Evolutionary conservation across 2,113 vertebrate species (phyloP).

Genomic region (Corythoichthys haematopterus): DNA sequence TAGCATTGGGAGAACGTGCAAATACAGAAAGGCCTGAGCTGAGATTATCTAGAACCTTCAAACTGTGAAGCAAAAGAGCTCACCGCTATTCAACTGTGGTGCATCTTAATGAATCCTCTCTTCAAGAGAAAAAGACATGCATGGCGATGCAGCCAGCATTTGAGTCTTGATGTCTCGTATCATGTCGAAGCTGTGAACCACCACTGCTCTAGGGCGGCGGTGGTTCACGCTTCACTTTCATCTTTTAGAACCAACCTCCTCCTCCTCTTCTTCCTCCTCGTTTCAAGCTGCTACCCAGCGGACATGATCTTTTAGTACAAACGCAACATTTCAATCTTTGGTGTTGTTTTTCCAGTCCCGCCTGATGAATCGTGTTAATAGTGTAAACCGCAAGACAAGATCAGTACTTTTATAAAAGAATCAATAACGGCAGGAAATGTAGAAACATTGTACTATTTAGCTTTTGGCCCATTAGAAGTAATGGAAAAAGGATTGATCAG

Average conservation of each 20-base stretch:
- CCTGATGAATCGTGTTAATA: too few relatives aligned
- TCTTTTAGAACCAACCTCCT: slow-evolving; percentile 32
- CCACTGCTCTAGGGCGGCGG: slow-evolving; percentile 54
- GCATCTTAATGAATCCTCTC: background rate
- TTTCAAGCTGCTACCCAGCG: slow-evolving; percentile 3
- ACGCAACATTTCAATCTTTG: slow-evolving; percentile 4
- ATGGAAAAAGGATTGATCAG: too few relatives aligned
- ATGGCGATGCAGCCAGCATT: background rate
- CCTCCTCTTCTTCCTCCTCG: background rate
- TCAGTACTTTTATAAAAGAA: background rate
- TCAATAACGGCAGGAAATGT: background rate
- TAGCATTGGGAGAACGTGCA: too few relatives aligned
- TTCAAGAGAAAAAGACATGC: background rate
- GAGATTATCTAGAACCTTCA: background rate
- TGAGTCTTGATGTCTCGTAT: background rate
- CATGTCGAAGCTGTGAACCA: slow-evolving; percentile 35
- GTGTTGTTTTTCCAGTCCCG: background rate
- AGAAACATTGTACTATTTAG: background rate
- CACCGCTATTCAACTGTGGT: background rate
- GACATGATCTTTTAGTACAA: slow-evolving; percentile 27
- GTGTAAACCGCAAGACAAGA: too few relatives aligned
- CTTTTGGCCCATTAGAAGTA: too few relatives aligned
- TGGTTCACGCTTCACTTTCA: slow-evolving; percentile 52
- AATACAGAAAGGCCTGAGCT: background rate
- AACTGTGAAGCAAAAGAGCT: background rate